Percentiles rank a stretch among this genome's conserved stretches.
These are phyloP conservation scores for Orbicella faveolata DNA, from an alignment of 64 coral and sea anemone genomes.

Conservation along the genomic window DNA sequence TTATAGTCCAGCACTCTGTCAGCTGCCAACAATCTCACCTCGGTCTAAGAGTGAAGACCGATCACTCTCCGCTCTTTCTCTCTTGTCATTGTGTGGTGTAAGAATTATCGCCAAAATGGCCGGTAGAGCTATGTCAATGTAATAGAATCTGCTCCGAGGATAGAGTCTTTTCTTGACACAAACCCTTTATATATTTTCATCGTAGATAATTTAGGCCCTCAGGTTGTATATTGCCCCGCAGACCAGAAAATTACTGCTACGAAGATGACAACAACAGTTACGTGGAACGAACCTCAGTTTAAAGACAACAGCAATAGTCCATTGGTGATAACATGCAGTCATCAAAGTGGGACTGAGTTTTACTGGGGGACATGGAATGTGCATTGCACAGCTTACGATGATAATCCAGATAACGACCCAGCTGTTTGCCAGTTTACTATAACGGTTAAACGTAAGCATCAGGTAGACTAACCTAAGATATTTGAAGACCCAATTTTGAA, in stretches of 20 bases:
- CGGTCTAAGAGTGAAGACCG: no score
- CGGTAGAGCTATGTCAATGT: no score
- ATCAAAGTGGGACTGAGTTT: constrained; percentile 40
- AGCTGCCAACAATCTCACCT: no score
- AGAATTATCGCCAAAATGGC: no score
- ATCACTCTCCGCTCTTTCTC: no score
- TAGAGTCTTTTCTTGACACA: neutral
- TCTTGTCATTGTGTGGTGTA: no score
- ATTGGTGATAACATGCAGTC: constrained; percentile 25
- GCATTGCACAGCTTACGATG: constrained; percentile 57
- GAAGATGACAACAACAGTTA: constrained; percentile 23
- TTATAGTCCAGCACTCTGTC: no score
- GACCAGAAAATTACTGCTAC: constrained; percentile 18
- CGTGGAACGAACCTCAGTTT: constrained; percentile 43
- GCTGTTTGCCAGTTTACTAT: constrained; percentile 54
- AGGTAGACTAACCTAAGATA: neutral
- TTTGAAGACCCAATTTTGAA: neutral
- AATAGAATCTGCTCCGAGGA: neutral
- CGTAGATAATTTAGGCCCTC: constrained; percentile 46
- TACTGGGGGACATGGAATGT: constrained; percentile 76
- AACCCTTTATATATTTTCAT: neutral
- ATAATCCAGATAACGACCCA: constrained; percentile 62
- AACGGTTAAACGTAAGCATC: constrained; percentile 46
- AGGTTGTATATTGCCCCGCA: constrained; percentile 58
- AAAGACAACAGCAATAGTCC: constrained; percentile 49